Evolutionary conservation across 2,888 invertebrate genomes (phyloP).

Genomic region (Tethea ocularis): DNA sequence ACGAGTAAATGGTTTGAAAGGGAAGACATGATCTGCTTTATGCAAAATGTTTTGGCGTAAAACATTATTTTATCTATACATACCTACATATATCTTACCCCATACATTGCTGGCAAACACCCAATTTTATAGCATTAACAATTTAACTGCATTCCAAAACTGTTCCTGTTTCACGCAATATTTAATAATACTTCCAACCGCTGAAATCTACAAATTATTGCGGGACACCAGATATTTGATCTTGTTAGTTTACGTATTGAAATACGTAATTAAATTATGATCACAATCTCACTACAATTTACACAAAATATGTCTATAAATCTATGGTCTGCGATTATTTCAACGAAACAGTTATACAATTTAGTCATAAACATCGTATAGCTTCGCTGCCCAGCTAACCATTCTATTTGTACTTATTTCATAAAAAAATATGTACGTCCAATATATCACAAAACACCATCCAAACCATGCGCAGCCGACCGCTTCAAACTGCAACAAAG

Average conservation of each 20-base stretch:
- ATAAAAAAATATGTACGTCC: constrained; percentile 81
- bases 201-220: constrained; percentile 10
- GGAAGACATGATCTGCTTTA: constrained; percentile 75
- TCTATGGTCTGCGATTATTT: constrained; percentile 45
- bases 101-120: constrained; percentile 27
- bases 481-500: constrained; percentile 73
- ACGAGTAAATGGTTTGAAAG: constrained; percentile 59
- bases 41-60: constrained; percentile 52
- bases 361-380: constrained; percentile 54
- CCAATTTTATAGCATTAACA: constrained; percentile 22
- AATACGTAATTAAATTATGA: constrained; percentile 35
- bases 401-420: constrained; percentile 79
- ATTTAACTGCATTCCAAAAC: constrained; percentile 1
- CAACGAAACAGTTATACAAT: constrained; percentile 58
- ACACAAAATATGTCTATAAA: constrained; percentile 68
- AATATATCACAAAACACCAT: constrained; percentile 77
- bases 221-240: not conserved
- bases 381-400: constrained; percentile 54
- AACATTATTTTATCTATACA: constrained; percentile 41
- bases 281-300: constrained; percentile 59
- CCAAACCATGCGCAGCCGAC: constrained; percentile 68
- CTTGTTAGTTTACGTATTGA: constrained; percentile 3
- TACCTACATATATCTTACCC: constrained; percentile 29
- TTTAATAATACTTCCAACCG: not conserved
- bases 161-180: not conserved